Conservation (phyloP, 2,113 vertebrate species). For the Ammodramus savannarum region DNA sequence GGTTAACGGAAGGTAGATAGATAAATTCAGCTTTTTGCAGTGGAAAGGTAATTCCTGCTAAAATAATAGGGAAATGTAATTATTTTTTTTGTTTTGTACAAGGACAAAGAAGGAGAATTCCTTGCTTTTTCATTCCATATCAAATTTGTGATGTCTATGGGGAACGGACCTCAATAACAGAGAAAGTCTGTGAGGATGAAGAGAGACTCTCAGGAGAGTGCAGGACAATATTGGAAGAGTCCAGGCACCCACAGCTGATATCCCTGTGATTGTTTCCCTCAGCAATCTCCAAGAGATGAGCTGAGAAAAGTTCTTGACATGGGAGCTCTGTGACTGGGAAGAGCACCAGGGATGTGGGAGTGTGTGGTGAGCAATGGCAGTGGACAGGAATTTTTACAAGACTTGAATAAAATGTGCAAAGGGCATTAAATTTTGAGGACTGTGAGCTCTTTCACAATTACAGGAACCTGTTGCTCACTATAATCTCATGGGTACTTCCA, state of each 20-base stretch:
- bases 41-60: background rate
- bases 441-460: rapidly evolving
- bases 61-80: background rate
- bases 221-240: background rate
- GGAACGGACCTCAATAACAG: background rate
- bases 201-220: background rate
- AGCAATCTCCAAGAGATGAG: background rate
- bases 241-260: background rate
- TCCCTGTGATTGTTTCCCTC: background rate
- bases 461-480: background rate
- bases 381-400: background rate
- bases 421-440: rapidly evolving
- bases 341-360: background rate
- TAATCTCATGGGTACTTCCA: background rate
- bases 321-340: background rate
- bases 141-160: background rate
- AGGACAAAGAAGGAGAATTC: background rate
- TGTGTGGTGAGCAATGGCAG: background rate
- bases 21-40: background rate
- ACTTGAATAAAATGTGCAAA: background rate
- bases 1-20: background rate
- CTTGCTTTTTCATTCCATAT: background rate
- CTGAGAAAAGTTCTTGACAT: background rate
- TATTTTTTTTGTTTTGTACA: background rate
- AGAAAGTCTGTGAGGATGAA: background rate